Percentiles rank a stretch among this genome's conserved stretches.
Evolutionary conservation across 2,888 invertebrate species (phyloP).

Genomic region (Zonitis immaculata): DNA sequence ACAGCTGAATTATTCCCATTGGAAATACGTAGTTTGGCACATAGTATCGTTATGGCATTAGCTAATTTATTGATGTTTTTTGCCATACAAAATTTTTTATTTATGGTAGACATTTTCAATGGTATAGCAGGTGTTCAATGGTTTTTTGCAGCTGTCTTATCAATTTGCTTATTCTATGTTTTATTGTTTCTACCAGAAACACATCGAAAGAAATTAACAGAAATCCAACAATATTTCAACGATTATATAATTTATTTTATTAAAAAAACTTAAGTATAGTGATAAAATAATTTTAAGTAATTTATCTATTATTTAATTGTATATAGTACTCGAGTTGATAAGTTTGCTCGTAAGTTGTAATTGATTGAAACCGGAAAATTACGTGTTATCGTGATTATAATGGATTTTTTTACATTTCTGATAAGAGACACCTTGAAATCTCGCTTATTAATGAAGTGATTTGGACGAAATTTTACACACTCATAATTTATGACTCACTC

Average conservation of each 20-base stretch:
- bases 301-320: no score
- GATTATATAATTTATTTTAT: constrained; percentile 37
- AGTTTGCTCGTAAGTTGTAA: no score
- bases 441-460: no score
- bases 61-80: constrained; percentile 55
- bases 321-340: no score
- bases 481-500: no score
- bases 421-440: no score
- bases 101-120: constrained; percentile 34
- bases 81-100: constrained; percentile 50
- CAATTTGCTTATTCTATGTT: constrained; percentile 45
- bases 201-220: constrained; percentile 48
- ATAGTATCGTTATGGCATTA: constrained; percentile 52
- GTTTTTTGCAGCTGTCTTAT: constrained; percentile 26
- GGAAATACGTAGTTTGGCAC: constrained; percentile 54
- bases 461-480: no score
- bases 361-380: no score
- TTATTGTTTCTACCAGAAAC: constrained; percentile 50
- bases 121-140: constrained; percentile 52
- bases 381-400: no score
- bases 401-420: no score
- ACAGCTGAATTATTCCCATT: constrained; percentile 56
- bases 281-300: no score
- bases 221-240: constrained; percentile 51
- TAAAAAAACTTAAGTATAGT: no score